These are phyloP conservation scores for Lepidocolaptes lacrymiger DNA, from an alignment of 2,797 vertebrate genomes.

Conservation along the genomic window DNA sequence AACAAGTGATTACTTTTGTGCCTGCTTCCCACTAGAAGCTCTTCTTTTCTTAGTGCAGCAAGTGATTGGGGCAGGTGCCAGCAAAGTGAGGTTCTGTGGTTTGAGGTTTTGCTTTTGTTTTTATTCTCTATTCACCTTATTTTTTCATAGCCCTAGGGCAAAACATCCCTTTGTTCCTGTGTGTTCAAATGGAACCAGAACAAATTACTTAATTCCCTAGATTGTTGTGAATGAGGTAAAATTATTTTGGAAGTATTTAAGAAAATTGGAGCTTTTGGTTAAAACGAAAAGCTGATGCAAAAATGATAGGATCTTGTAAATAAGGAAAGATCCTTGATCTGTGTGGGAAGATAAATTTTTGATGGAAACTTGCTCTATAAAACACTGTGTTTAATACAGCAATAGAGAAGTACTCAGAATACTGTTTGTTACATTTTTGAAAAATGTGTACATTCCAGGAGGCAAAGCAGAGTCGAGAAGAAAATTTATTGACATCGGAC, in stretches of 20 bases:
- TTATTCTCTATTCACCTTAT: neutral
- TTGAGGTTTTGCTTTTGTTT: conserved; percentile 15
- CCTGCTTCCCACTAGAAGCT: neutral
- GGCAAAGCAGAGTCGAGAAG: neutral
- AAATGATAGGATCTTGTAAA: neutral
- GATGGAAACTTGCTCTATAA: neutral
- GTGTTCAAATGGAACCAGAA: conserved; percentile 11
- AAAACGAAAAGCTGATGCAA: neutral
- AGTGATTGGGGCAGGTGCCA: neutral
- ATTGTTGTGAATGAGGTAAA: neutral
- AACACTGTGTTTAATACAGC: neutral
- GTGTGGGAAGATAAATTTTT: neutral
- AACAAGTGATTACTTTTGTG: neutral
- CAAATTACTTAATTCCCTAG: neutral
- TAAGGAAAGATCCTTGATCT: neutral
- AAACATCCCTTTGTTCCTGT: neutral
- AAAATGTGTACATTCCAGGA: neutral
- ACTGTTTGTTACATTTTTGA: neutral
- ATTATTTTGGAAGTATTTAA: neutral
- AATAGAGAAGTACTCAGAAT: neutral
- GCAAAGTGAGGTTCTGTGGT: neutral
- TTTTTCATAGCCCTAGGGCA: neutral
- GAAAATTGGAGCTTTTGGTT: neutral
- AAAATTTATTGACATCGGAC: rapidly evolving
- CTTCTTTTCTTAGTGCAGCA: neutral